Conservation (phyloP, 2,797 vertebrate species). For the Eremophila alpestris region DNA sequence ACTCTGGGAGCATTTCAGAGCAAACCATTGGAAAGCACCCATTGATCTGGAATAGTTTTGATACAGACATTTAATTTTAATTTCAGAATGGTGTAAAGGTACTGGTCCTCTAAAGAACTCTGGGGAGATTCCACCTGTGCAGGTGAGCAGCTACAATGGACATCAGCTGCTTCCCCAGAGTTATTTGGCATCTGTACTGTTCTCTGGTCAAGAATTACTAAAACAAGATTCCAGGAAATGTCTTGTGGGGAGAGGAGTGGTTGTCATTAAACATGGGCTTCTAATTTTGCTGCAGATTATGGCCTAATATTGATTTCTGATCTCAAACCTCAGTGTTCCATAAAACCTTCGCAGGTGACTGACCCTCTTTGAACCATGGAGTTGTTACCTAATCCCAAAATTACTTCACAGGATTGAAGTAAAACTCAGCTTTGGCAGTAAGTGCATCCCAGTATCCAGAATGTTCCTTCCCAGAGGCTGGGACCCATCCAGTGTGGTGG, state of each 20-base stretch:
- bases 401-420: not conserved
- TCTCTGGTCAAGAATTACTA: not conserved
- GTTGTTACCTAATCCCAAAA: not conserved
- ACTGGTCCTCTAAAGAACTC: not conserved
- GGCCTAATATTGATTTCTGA: not conserved
- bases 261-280: not conserved
- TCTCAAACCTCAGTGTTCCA: not conserved
- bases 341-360: not conserved
- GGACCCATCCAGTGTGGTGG: not conserved
- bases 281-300: not conserved
- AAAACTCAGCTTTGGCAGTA: not conserved
- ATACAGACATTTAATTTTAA: not conserved
- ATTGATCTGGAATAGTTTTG: not conserved
- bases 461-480: not conserved
- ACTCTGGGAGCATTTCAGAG: not conserved
- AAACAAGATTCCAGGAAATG: not conserved
- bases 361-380: not conserved
- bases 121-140: not conserved
- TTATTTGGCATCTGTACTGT: not conserved
- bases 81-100: not conserved
- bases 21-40: not conserved
- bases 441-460: not conserved
- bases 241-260: not conserved
- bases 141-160: not conserved
- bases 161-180: not conserved